Percentiles rank a stretch among this genome's conserved stretches.
These are phyloP conservation scores for Ceramica pisi DNA, from an alignment of 2,888 invertebrate species.

Conservation along the genomic window DNA sequence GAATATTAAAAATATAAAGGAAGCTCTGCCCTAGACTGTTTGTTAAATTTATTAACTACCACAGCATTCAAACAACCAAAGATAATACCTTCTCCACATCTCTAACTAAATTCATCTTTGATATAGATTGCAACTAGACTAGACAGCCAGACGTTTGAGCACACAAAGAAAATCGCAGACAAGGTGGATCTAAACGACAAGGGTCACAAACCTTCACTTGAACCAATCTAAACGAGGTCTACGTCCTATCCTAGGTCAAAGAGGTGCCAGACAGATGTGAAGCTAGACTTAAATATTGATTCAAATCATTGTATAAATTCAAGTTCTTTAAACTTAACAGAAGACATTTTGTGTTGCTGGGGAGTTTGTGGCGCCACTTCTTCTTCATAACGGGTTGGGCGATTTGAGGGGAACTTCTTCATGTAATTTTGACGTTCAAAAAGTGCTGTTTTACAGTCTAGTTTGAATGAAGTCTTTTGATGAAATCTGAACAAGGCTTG, in stretches of 20 bases:
- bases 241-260: constrained; percentile 46
- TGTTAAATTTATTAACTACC: too few relatives aligned
- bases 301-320: too few relatives aligned
- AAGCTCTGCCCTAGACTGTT: background rate
- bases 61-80: too few relatives aligned
- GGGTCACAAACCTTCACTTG: constrained; percentile 47
- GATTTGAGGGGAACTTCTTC: too few relatives aligned
- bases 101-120: constrained; percentile 1
- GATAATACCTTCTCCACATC: background rate
- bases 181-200: constrained; percentile 41
- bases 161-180: constrained; percentile 50
- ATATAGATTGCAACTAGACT: constrained; percentile 16
- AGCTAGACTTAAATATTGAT: constrained; percentile 9
- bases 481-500: constrained; percentile 2
- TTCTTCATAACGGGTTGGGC: too few relatives aligned
- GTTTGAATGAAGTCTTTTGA: constrained; percentile 2
- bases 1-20: too few relatives aligned
- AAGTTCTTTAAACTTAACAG: too few relatives aligned
- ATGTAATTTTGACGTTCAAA: too few relatives aligned
- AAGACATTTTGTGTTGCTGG: too few relatives aligned
- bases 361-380: too few relatives aligned
- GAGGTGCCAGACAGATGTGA: constrained; percentile 33
- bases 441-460: too few relatives aligned
- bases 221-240: constrained; percentile 48
- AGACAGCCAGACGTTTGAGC: constrained; percentile 38